Evolutionary conservation across 2,797 vertebrate species (phyloP), one percentile per base, ranked within the genome.

Genomic region (Lepidocolaptes lacrymiger): DNA sequence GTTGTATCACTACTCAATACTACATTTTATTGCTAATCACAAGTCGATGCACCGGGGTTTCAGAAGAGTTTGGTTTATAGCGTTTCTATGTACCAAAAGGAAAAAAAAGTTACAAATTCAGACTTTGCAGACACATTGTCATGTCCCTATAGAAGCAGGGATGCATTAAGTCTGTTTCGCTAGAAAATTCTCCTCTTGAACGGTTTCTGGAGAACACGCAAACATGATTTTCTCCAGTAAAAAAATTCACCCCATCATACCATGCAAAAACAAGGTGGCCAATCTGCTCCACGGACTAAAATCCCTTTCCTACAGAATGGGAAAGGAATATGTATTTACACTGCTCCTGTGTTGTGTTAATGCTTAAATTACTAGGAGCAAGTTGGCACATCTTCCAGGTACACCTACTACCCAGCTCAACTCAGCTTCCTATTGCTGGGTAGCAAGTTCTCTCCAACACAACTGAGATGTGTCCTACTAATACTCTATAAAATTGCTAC

Each of bases 41-140:
- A 97, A 97, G 96, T 83, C 19, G 92, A 98, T 98, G 97, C 97
- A 97, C 97, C 89, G 67, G 95, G 94, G 89, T 97, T 97, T 97
- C 97, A 95, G 97, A 98, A 98, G 97, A 98, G 97, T 98, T 98
- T 98, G 97, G 97, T 97, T 98, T 97, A 97, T 98, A 98, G 98
- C 96, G 22, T 97, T 98, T 81, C 94, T 96, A 97, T 56, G 95
- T 98, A 98, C 98, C 96, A 97, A 98, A 98, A 80, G 32, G 89
- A 95, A 83, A 94, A 95, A 91, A 95, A 91, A 97, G 96, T 97
- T 97, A 98, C 96, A 97, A 98, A 97, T 96, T 56, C 95, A 94
- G 96, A 96, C 95, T 96, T 95, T 81, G 93, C 96, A 97, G 97
- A 98, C 97, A 97, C 76, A 94, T 59, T 94, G 93, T 86, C 71